Conservation (phyloP, 2,888 invertebrate genomes). For the Phorcus lineatus region DNA sequence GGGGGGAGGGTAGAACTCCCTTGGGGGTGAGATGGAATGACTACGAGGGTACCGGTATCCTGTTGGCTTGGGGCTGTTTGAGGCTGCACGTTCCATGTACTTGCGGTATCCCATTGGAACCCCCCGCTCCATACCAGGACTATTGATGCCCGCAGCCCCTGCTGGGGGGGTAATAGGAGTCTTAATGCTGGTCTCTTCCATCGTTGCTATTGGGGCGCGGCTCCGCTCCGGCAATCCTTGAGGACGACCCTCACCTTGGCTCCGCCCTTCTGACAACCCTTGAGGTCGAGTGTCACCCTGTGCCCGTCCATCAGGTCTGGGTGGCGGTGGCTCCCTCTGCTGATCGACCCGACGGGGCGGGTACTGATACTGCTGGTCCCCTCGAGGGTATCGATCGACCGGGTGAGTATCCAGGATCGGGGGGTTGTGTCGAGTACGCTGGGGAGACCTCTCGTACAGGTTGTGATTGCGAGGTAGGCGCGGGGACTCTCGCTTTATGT, state of each 20-base stretch:
- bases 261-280: constrained; percentile 18
- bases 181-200: constrained; percentile 53
- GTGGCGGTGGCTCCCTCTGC: background rate
- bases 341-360: background rate
- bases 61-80: constrained; percentile 20
- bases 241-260: constrained; percentile 7
- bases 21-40: constrained; percentile 12
- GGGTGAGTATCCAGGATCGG: constrained; percentile 28
- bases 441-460: constrained; percentile 34
- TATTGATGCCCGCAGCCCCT: constrained; percentile 50
- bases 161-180: constrained; percentile 39
- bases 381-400: constrained; percentile 43
- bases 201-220: constrained; percentile 51
- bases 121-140: constrained; percentile 50
- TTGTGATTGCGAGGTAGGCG: constrained; percentile 30
- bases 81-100: constrained; percentile 18
- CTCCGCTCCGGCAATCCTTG: constrained; percentile 27
- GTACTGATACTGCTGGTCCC: constrained; percentile 24
- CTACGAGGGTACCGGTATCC: constrained; percentile 23
- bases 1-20: background rate
- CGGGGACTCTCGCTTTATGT: constrained; percentile 31
- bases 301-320: background rate
- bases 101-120: constrained; percentile 25
- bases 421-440: constrained; percentile 42
- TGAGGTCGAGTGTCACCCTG: background rate